Conservation (phyloP, 2,888 invertebrate species). For the Drosophila pseudotakahashii region DNA sequence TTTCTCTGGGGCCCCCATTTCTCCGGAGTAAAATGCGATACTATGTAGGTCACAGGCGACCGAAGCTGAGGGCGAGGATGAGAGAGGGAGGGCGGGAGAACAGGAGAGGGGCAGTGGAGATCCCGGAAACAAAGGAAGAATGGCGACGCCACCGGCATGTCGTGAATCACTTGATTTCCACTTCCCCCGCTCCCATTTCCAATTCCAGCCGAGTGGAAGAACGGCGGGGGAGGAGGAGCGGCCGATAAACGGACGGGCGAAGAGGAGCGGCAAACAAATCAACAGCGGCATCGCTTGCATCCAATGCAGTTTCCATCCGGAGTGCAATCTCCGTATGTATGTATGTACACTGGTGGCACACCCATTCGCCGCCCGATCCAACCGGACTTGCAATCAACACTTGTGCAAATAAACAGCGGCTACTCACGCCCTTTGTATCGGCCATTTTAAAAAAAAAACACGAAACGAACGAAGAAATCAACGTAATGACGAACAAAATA, state of each 20-base stretch:
- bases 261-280: constrained; percentile 6
- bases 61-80: not conserved
- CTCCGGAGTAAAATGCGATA: not conserved
- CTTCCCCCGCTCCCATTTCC: not conserved
- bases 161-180: constrained; percentile 40
- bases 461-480: constrained; percentile 58
- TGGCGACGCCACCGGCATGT: constrained; percentile 37
- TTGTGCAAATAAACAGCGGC: constrained; percentile 22
- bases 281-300: constrained; percentile 1
- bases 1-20: constrained; percentile 26
- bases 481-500: constrained; percentile 65
- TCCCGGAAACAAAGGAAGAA: constrained; percentile 15
- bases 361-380: not conserved
- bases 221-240: constrained; percentile 2
- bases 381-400: not conserved
- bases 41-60: constrained; percentile 36
- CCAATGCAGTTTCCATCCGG: not conserved
- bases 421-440: constrained; percentile 82
- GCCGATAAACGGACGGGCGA: not conserved
- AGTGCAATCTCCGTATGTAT: too few species aligned
- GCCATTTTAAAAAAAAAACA: constrained; percentile 80
- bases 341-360: not conserved
- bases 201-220: not conserved
- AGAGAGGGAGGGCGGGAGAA: too few species aligned
- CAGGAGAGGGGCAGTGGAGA: not conserved